phyloP scores from a whole-genome alignment of 53 echinoderm and acorn worm genomes.

The Pentamera pediparva region DNA sequence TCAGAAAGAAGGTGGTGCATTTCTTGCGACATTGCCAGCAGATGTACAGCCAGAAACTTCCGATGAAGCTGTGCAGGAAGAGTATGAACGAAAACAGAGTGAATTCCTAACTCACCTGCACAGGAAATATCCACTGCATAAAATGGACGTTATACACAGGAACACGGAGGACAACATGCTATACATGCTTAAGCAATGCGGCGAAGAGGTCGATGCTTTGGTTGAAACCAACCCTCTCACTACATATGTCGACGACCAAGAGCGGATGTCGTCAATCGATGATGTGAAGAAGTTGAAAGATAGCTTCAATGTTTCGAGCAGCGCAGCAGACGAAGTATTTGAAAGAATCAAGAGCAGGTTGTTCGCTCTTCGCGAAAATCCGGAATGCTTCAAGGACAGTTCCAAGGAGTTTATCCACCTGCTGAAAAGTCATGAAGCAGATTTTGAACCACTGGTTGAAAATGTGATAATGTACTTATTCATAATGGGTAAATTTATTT shows the following conservation, averaged over 20 bases:
- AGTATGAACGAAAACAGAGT: background rate
- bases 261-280: background rate
- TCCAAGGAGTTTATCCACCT: background rate
- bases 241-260: background rate
- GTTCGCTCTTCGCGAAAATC: background rate
- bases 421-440: background rate
- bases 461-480: background rate
- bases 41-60: too few species aligned
- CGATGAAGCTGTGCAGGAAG: background rate
- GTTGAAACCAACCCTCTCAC: background rate
- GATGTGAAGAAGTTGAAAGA: background rate
- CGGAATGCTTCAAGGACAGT: background rate
- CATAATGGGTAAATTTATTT: background rate
- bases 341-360: background rate
- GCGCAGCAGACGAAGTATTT: background rate
- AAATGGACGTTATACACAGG: background rate
- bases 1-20: too few species aligned
- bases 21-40: too few species aligned
- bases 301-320: conserved; percentile 3
- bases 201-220: background rate
- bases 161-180: background rate
- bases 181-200: conserved; percentile 1
- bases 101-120: background rate
- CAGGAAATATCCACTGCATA: background rate
- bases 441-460: background rate